Conservation (phyloP, 1,140 invertebrate genomes). For the Drosophila ficusphila region DNA sequence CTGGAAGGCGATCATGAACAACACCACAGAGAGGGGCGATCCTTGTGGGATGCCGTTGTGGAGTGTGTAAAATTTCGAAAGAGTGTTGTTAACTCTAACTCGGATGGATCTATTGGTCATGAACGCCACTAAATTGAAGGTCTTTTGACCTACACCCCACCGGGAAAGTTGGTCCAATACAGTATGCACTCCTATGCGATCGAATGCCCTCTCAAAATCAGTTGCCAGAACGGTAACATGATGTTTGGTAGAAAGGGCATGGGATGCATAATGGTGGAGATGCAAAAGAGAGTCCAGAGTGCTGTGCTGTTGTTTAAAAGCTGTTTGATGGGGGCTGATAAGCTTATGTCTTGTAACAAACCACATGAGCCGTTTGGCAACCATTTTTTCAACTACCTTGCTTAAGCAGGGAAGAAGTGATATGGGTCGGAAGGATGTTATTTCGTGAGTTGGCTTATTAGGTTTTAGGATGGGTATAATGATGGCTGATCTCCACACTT, state of each 20-base stretch:
- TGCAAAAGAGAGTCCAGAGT: neutral
- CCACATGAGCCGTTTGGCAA: slow-evolving; percentile 30
- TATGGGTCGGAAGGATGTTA: slow-evolving; percentile 18
- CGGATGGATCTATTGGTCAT: slow-evolving; percentile 3
- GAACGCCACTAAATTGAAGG: slow-evolving; percentile 1
- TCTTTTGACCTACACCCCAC: neutral
- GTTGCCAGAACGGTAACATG: slow-evolving; percentile 12
- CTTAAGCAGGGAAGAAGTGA: slow-evolving; percentile 25
- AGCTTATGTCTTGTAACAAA: slow-evolving; percentile 28
- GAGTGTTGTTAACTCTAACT: slow-evolving; percentile 11
- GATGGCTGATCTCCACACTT: slow-evolving; percentile 12
- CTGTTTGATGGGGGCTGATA: slow-evolving; percentile 29
- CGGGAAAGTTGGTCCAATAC: slow-evolving; percentile 19
- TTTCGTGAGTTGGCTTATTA: slow-evolving; percentile 15
- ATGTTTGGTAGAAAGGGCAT: neutral
- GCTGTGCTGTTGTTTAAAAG: slow-evolving; percentile 36
- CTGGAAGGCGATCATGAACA: slow-evolving; percentile 31
- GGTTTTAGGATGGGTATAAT: slow-evolving; percentile 16
- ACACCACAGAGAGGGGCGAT: slow-evolving; percentile 19
- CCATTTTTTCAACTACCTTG: slow-evolving; percentile 38
- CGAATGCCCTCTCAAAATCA: neutral
- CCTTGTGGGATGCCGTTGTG: slow-evolving; percentile 1
- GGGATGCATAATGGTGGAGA: neutral
- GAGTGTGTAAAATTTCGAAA: slow-evolving; percentile 4
- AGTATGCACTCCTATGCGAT: too few relatives aligned